Base-by-base conservation (phyloP, 2,797 vertebrate species). In the Epinephelus coioides region DNA sequence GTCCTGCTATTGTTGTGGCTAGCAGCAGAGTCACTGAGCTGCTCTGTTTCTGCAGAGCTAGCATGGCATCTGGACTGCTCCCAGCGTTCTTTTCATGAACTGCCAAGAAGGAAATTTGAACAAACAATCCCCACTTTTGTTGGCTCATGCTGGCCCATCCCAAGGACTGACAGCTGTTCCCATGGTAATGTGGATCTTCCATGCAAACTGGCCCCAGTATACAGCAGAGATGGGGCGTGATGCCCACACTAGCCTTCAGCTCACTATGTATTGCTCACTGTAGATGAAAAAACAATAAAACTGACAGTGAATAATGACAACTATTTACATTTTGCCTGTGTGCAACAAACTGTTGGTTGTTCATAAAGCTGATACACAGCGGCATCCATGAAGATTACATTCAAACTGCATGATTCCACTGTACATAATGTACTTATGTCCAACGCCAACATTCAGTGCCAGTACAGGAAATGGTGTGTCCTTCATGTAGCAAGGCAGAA, bases 51-150 rank as follows among this genome's bases (percentile, higher is more conserved):
- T 92, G 79, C 87, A 82, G 54, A 82, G 84, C 89, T 82, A 84
- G 93, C 86, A 73, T 87, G 86, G 86, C 88, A 84, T 90, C 91
- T 91, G 88, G 84, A 85, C 79, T 74, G 51, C 86, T 89, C 91
- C 91, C 91, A 91, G 91, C 72, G 87, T 55, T 84, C 88, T 94
- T 94, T 94, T 95, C 94, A 94, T 92, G 77, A 90, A 89, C 86
- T 86, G 87, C 87, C 90, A 90, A 85, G 75, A 86, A 92, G 92
- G 92, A 95, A 92, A 94, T 91, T 69, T 85, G 72, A 74, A 85
- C 90, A 91, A 91, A 95, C 94, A 96, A 96, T 92, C 64, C 57
- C 30, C 49, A 82, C 90, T 93, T 92, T 95, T 96, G 94, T 95
- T 87, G 82, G 51, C 25, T 85, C 82, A 79, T 79, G 83, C 84